Evolutionary conservation across 2,888 invertebrate species (phyloP), one percentile per base, ranked within the genome.

Genomic region (Panzeria rudis): DNA sequence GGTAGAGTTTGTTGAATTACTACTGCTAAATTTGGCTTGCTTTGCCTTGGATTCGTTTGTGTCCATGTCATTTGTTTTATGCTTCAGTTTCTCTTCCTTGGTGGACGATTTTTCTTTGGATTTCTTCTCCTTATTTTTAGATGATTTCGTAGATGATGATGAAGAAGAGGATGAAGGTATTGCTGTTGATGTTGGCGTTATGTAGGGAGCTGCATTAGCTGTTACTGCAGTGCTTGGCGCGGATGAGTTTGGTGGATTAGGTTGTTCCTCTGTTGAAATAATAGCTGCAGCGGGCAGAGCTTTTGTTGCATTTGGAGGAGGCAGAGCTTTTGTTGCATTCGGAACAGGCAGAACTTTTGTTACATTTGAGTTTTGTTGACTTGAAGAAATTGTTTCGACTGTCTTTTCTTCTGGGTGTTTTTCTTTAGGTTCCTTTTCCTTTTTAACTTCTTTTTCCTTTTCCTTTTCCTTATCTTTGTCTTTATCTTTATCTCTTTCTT

Each of bases 41-140:
- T 88, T 88, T 38, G 61, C 81, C 47, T 66, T 86, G 29, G 52
- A 78, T n/a, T 62, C 84, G 17, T 80, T 62, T 2, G 25, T 1
- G 11, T 83, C 69, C 9, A 7, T 6, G 25, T 78, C 75, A 69
- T 38, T 81, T 11, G 38, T 41, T 77, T 90, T 88, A 23, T 86
- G 86, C 78, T 89, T 87, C 29, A 90, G 88, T 61, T 91, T 91
- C 5, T 91, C 89, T 73, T 92, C 90, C 56, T 89, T 89, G 80
- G 73, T 87, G 13, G 87, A 88, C 23, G 87, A 79, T 77, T 89
- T 89, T 11, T 90, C 91, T 87, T 90, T 91, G 23, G 89, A 89
- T 79, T 90, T 89, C 68, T 89, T 90, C 59, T 91, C 89, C 72
- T 90, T 89, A 61, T 88, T 83, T 89, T 90, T 86, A 25, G 85